Evolutionary conservation across 1,140 invertebrate species (phyloP).

Genomic region (Grapholita molesta): DNA sequence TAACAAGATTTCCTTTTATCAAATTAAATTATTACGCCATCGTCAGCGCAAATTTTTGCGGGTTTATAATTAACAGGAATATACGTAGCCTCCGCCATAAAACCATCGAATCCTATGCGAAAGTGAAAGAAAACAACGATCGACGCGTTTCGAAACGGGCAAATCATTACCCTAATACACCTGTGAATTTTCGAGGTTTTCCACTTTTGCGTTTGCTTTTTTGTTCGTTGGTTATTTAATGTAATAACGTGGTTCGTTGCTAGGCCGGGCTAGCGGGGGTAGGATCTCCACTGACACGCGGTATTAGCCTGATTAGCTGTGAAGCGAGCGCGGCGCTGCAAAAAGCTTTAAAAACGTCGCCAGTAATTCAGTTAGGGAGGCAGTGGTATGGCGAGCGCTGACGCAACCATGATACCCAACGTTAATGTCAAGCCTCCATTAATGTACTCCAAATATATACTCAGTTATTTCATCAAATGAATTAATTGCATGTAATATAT

Average conservation of each 20-base stretch:
- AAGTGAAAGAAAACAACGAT: neutral
- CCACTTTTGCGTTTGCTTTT: neutral
- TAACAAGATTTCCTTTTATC: neutral
- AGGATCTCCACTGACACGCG: slow-evolving; percentile 41
- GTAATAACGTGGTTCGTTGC: slow-evolving; percentile 26
- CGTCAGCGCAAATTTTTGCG: neutral
- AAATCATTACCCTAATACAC: slow-evolving; percentile 8
- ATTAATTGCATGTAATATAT: no score
- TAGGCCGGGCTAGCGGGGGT: slow-evolving; percentile 23
- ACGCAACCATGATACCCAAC: slow-evolving; percentile 37
- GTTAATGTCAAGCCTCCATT: neutral
- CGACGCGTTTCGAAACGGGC: neutral
- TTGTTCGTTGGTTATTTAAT: slow-evolving; percentile 29
- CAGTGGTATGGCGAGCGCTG: slow-evolving; percentile 21
- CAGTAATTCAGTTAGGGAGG: slow-evolving; percentile 60
- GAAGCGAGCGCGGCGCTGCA: slow-evolving; percentile 43
- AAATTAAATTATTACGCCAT: no score
- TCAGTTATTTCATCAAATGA: neutral
- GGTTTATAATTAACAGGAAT: neutral
- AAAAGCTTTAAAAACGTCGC: slow-evolving; percentile 71
- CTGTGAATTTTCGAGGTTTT: neutral
- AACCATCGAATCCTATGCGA: neutral
- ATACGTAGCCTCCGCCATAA: neutral
- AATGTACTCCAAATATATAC: neutral
- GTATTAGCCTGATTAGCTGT: slow-evolving; percentile 60